Evolutionary conservation across 2,113 vertebrate genomes (phyloP).

Genomic region (Rhabdomys dilectus): DNA sequence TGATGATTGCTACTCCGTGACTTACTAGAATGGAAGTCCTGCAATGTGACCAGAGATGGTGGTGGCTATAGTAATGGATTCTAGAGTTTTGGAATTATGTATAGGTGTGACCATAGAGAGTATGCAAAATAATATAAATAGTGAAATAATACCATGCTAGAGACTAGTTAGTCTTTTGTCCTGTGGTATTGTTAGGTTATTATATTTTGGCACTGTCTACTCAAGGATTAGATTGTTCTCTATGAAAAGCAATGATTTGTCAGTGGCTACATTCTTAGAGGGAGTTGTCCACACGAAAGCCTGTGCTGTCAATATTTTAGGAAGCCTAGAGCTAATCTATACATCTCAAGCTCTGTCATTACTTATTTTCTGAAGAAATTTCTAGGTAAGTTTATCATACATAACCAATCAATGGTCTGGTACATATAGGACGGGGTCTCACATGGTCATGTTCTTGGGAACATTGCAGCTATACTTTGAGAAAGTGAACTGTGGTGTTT

Average conservation of each 20-base stretch:
- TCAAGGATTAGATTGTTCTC: not conserved
- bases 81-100: not conserved
- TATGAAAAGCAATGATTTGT: not conserved
- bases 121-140: not conserved
- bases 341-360: not conserved
- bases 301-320: not conserved
- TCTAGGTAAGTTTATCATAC: not conserved
- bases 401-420: not conserved
- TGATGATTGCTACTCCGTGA: not conserved
- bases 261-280: rapidly evolving
- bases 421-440: not conserved
- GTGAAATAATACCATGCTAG: too few relatives aligned
- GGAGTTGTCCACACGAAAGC: not conserved
- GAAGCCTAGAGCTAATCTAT: not conserved
- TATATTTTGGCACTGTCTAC: not conserved
- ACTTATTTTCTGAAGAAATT: not conserved
- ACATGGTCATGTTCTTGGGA: too few relatives aligned
- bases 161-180: too few relatives aligned
- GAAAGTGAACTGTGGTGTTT: not conserved
- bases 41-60: not conserved
- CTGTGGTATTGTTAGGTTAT: not conserved
- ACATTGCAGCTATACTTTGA: not conserved
- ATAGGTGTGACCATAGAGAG: not conserved
- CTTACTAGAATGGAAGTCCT: not conserved
- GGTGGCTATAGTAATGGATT: not conserved